Conservation (phyloP, 2,888 invertebrate genomes). For the Ophion slaviceki region DNA sequence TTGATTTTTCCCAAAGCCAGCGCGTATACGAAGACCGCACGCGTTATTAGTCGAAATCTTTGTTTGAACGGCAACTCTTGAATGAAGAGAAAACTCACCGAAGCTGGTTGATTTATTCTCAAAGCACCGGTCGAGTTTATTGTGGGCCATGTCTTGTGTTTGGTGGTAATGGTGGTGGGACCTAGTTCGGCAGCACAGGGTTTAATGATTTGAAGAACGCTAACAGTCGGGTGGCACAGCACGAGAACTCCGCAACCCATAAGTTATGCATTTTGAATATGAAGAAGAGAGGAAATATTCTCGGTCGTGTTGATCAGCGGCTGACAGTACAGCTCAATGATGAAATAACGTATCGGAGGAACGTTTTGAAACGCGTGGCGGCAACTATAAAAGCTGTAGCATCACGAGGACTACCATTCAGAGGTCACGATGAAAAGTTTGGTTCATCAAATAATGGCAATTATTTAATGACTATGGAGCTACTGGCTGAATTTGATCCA, state of each 20-base stretch:
- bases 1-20: conserved; percentile 29
- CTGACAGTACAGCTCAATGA: conserved; percentile 53
- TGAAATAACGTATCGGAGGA: conserved; percentile 70
- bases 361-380: conserved; percentile 72
- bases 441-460: conserved; percentile 73
- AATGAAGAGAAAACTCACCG: conserved; percentile 64
- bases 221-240: conserved; percentile 39
- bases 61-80: conserved; percentile 52
- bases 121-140: conserved; percentile 54
- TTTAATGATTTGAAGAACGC: conserved; percentile 65
- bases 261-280: conserved; percentile 48
- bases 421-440: conserved; percentile 70
- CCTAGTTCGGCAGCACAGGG: conserved; percentile 56
- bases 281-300: conserved; percentile 42
- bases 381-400: conserved; percentile 69
- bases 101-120: conserved; percentile 62
- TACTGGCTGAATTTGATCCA: conserved; percentile 74
- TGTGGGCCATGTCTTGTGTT: conserved; percentile 61
- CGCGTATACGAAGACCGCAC: conserved; percentile 49
- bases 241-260: conserved; percentile 60
- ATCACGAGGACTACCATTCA: conserved; percentile 72
- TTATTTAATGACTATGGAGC: conserved; percentile 72
- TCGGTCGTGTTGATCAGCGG: conserved; percentile 57
- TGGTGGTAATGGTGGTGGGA: conserved; percentile 31
- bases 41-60: conserved; percentile 54